Conservation (phyloP, 2,888 invertebrate genomes). For the Odontomyia ornata region DNA sequence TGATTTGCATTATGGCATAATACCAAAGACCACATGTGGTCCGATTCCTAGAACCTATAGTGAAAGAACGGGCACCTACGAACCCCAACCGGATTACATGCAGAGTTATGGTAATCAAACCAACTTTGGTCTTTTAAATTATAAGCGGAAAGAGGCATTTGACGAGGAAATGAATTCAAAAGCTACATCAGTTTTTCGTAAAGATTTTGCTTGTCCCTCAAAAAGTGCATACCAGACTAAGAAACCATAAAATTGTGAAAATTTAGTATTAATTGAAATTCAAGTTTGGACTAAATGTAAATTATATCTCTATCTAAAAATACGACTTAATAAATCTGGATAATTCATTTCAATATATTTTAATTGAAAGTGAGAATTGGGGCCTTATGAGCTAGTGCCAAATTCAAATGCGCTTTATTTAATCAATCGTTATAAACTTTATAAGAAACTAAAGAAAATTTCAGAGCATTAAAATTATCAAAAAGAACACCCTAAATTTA, state of each 20-base stretch:
- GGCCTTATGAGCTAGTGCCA: no score
- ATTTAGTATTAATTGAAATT: no score
- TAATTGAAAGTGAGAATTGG: no score
- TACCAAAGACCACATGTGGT: background rate
- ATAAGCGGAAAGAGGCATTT: background rate
- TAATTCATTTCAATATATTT: no score
- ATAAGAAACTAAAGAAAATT: no score
- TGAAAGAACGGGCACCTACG: background rate
- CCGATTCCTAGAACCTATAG: background rate
- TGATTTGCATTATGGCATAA: conserved; percentile 31
- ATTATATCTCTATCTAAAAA: no score
- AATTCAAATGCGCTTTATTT: no score
- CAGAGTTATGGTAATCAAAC: conserved; percentile 40
- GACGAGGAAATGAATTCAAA: background rate
- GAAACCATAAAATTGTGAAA: background rate
- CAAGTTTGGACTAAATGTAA: no score
- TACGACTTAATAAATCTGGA: no score
- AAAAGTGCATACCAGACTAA: background rate
- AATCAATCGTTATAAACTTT: no score
- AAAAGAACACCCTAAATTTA: no score
- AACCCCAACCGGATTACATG: conserved; percentile 28
- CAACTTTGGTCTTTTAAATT: conserved; percentile 29
- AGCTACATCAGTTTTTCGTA: background rate
- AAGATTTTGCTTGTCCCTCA: background rate
- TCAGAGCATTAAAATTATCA: no score